Evolutionary conservation across 1,140 invertebrate species (phyloP).

Genomic region (Diuraphis noxia): DNA sequence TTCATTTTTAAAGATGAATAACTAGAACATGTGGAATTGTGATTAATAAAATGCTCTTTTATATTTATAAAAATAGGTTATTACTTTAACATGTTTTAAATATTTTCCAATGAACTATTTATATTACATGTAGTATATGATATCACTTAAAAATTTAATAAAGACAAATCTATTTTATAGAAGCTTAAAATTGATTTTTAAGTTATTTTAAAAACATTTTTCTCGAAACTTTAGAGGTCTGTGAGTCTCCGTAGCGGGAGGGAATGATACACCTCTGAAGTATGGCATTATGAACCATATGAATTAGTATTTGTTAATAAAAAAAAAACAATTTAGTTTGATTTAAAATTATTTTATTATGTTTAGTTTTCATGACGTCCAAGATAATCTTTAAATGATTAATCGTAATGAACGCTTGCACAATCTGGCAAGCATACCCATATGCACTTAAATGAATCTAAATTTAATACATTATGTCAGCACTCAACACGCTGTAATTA

Average conservation of each 20-base stretch:
- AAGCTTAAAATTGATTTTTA: background rate
- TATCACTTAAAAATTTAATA: background rate
- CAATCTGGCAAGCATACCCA: background rate
- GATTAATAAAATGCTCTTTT: background rate
- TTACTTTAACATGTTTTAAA: background rate
- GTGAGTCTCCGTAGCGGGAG: background rate
- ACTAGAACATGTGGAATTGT: background rate
- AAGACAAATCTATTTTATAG: too few relatives aligned
- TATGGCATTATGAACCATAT: background rate
- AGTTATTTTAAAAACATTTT: background rate
- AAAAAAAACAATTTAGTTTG: background rate
- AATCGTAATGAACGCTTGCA: background rate
- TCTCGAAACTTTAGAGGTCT: background rate
- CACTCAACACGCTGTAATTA: background rate
- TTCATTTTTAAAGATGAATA: background rate
- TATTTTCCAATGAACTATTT: background rate
- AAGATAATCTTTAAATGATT: background rate
- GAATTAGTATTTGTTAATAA: background rate
- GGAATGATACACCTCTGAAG: background rate
- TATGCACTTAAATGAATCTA: conserved; percentile 6
- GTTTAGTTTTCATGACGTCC: background rate
- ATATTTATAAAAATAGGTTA: background rate
- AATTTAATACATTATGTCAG: background rate
- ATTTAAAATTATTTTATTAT: background rate
- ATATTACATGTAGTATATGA: too few relatives aligned